These are phyloP conservation scores for Chironomus striatipennis DNA, from an alignment of 1,140 invertebrate genomes.

Conservation along the genomic window DNA sequence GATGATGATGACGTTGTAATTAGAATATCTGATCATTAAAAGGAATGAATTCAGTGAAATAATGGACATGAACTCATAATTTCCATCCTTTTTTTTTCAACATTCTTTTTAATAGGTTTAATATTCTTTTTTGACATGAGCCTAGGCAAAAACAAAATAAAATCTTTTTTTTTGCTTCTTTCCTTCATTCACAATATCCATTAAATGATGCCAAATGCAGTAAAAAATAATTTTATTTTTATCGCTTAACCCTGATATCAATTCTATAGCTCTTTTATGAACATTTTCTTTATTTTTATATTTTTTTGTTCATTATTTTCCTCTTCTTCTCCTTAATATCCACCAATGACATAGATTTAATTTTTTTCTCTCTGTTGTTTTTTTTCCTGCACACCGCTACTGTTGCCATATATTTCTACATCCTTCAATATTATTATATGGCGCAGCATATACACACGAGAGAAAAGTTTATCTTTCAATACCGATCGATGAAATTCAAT, in stretches of 20 bases:
- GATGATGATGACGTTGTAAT: background rate
- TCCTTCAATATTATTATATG: background rate
- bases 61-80: background rate
- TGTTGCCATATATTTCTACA: background rate
- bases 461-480: conserved; percentile 10
- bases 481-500: conserved; percentile 12
- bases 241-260: conserved; percentile 3
- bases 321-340: background rate
- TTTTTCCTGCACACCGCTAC: too few species aligned
- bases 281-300: background rate
- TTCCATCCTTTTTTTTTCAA: background rate
- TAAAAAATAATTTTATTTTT: conserved; percentile 15
- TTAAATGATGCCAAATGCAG: background rate
- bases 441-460: background rate
- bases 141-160: background rate
- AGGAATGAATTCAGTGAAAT: background rate
- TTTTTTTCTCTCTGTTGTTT: background rate
- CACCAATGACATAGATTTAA: background rate
- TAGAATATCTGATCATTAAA: conserved; percentile 9
- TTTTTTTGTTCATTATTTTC: conserved; percentile 9
- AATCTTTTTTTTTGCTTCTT: background rate
- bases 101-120: background rate
- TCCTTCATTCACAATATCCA: too few species aligned
- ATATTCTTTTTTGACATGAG: background rate
- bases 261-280: background rate